phyloP scores from a whole-genome alignment of 92 coral and sea anemone genomes.

The Paragorgia papillata region DNA sequence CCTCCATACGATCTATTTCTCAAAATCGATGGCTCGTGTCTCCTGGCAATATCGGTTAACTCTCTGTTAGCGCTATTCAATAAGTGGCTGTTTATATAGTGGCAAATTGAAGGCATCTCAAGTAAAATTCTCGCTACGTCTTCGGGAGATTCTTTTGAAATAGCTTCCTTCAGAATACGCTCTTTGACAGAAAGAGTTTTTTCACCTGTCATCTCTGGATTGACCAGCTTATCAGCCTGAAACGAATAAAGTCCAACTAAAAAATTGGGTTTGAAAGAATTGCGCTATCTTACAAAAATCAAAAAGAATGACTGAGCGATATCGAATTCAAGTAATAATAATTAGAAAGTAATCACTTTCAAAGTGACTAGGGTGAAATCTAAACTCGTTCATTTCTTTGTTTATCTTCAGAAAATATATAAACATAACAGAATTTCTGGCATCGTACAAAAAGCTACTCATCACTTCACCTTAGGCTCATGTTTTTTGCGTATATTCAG shows the following conservation, averaged over 20 bases:
- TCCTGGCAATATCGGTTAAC: not conserved
- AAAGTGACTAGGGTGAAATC: too few species aligned
- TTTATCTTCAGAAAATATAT: not conserved
- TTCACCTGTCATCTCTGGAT: not conserved
- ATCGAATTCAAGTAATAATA: too few species aligned
- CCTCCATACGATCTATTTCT: slow-evolving; percentile 10
- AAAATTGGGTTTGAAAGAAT: not conserved
- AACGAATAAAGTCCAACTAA: not conserved
- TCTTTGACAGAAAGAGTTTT: not conserved
- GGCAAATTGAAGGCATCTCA: not conserved
- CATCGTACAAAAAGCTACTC: not conserved
- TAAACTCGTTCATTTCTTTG: too few species aligned
- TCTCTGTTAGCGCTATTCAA: not conserved
- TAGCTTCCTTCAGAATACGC: not conserved
- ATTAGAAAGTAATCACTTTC: too few species aligned
- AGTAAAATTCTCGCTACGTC: not conserved
- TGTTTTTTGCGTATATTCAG: too few species aligned
- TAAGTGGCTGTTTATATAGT: not conserved
- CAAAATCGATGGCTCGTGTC: not conserved
- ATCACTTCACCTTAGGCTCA: too few species aligned
- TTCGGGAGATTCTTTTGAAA: not conserved
- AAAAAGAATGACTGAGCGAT: not conserved
- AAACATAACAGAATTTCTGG: not conserved
- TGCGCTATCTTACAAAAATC: not conserved
- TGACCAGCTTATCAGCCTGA: not conserved